Evolutionary conservation across 2,888 invertebrate species (phyloP).

Genomic region (Apamea epomidion): DNA sequence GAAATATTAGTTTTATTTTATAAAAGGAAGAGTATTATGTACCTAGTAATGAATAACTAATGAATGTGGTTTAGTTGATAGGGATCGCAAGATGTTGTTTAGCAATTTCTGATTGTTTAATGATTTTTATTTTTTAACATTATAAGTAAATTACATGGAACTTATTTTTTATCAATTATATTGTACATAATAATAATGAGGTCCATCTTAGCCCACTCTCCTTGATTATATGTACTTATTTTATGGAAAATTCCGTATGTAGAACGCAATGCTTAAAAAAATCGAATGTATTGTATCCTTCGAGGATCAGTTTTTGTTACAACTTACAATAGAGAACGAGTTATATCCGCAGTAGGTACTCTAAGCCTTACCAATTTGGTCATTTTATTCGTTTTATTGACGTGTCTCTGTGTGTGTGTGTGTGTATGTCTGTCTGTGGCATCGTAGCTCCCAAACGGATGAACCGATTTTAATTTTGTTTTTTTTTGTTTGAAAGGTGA

Average conservation of each 20-base stretch:
- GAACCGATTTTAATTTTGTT: too few species aligned
- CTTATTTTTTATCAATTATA: neutral
- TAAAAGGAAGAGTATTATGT: neutral
- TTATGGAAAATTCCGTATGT: neutral
- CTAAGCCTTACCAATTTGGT: neutral
- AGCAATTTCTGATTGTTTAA: neutral
- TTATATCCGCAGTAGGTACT: neutral
- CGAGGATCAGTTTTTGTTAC: constrained; percentile 22
- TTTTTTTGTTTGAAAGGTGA: too few species aligned
- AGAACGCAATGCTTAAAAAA: neutral
- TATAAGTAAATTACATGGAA: too few species aligned
- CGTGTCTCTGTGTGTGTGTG: too few species aligned
- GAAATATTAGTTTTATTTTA: neutral
- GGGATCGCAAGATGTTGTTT: neutral
- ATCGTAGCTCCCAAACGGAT: too few species aligned
- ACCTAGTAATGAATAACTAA: too few species aligned
- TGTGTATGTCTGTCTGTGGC: too few species aligned
- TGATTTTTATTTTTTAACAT: neutral
- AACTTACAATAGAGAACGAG: constrained; percentile 11
- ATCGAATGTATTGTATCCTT: neutral
- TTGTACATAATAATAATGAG: neutral
- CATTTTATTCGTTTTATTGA: constrained; percentile 9
- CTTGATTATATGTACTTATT: neutral
- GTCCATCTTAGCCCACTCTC: neutral
- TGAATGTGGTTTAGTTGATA: neutral